Percentiles rank a stretch among this genome's conserved stretches.
phyloP scores from a whole-genome alignment of 2,888 invertebrate genomes.

The Zeuzera pyrina region DNA sequence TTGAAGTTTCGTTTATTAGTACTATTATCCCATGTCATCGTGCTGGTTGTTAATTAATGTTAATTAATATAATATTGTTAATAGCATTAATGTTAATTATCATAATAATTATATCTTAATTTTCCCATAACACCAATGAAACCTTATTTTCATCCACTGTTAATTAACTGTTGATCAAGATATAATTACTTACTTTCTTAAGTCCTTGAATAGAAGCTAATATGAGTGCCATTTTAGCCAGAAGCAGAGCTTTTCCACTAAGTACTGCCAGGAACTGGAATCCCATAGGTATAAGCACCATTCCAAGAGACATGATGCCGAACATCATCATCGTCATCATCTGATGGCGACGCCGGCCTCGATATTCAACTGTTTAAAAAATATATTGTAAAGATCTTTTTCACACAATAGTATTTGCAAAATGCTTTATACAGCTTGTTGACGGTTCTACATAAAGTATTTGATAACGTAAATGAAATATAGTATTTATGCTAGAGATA shows the following conservation, averaged over 20 bases:
- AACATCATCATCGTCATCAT: constrained; percentile 87
- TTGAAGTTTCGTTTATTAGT: too few relatives aligned
- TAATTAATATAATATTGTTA: too few relatives aligned
- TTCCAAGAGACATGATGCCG: constrained; percentile 82
- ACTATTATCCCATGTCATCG: too few relatives aligned
- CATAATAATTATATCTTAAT: too few relatives aligned
- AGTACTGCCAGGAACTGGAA: constrained; percentile 88
- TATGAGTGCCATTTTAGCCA: constrained; percentile 87
- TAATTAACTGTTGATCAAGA: constrained; percentile 4
- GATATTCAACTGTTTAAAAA: constrained; percentile 44
- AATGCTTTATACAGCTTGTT: too few relatives aligned
- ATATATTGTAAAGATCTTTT: constrained; percentile 3
- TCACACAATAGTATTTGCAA: constrained; percentile 1
- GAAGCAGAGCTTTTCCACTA: constrained; percentile 84
- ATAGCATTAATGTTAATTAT: too few relatives aligned
- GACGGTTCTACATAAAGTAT: too few relatives aligned
- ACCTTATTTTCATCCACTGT: background rate
- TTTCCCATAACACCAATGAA: background rate
- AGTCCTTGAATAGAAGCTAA: constrained; percentile 86
- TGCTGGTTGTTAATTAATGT: constrained; percentile 2
- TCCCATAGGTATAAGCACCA: constrained; percentile 85
- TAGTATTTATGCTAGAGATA: too few relatives aligned
- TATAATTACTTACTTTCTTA: constrained; percentile 80
- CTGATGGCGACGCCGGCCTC: constrained; percentile 75
- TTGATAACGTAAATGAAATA: too few relatives aligned